Evolutionary conservation across 2,113 vertebrate species (phyloP), one percentile per base, ranked within the genome.

Genomic region (Mola mola): DNA sequence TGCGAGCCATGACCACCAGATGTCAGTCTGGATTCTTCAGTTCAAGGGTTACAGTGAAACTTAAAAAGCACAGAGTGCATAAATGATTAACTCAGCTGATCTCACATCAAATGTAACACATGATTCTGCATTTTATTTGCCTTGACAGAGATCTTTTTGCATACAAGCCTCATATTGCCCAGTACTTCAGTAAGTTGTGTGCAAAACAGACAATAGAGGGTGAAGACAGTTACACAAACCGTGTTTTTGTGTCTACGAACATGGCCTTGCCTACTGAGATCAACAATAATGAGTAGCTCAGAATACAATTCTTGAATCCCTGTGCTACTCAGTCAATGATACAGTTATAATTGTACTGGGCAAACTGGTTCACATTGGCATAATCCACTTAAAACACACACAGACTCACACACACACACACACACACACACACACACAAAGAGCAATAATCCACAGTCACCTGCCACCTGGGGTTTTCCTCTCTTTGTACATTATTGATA

Each of bases 301-400:
- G 20, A 51, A 36, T 13, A 50, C 51, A 65, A 20, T 51, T 41
- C 26, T 34, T 64, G 37, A 63, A 50, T 78, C 40, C 34, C 20
- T 47, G 1, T 43, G 58, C 44, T 51, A 51, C 41, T 75, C 48
- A 47, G 17, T 66, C 43, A 51, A 72, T 58, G 42, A 47, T 72
- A n/a, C 53, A 56, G 51, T 64, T 72, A 34, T 83, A 86, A 88
- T 88, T 84, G 79, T 72, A 50, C 59, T 69, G 61, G 74, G 79
- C 41, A 57, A 65, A 59, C 60, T 17, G 49, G 48, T 65, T 81
- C 81, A 83, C 79, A 66, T 4, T 69, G 76, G 57, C 6, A 51
- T 84, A 76, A 80, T 84, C 70, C 65, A 51, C 16, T 64, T 67
- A 68, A 51, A 70, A 28, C 37, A 25, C 43, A 58, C 57, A 22